phyloP scores from a whole-genome alignment of 2,113 vertebrate species.

The Muscicapa adusta region DNA sequence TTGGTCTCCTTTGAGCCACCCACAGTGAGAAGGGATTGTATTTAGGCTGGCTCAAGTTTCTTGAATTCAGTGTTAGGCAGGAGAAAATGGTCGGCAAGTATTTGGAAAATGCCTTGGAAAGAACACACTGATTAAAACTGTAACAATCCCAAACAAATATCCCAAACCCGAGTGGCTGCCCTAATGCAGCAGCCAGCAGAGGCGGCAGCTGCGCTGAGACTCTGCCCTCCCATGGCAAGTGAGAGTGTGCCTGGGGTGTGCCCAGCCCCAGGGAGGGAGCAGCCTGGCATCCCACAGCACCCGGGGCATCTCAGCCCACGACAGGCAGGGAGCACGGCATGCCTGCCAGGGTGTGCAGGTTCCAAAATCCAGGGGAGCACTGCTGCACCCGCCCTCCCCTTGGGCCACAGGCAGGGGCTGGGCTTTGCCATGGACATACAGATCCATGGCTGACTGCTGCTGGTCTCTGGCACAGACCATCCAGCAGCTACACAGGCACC shows the following conservation, averaged over 20 bases:
- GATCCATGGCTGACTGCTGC: not conserved
- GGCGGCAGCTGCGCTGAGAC: not conserved
- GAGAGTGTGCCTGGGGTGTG: not conserved
- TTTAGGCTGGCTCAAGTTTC: not conserved
- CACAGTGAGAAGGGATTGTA: not conserved
- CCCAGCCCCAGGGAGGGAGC: not conserved
- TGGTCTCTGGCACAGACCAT: not conserved
- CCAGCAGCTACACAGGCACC: not conserved
- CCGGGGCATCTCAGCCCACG: not conserved
- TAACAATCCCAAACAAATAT: not conserved
- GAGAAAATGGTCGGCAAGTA: not conserved
- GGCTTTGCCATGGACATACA: not conserved
- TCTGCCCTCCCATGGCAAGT: not conserved
- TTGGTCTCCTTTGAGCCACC: slow-evolving; percentile 16
- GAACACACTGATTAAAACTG: not conserved
- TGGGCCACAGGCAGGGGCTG: not conserved
- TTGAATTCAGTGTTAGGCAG: not conserved
- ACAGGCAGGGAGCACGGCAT: not conserved
- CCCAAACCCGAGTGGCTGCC: not conserved
- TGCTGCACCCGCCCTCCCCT: accelerated
- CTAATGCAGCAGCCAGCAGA: not conserved
- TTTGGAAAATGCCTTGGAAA: not conserved
- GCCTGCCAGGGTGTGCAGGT: not conserved
- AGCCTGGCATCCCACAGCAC: not conserved
- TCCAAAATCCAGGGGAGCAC: not conserved